Conservation (phyloP, 2,113 vertebrate species). For the Hippopotamus amphibius region DNA sequence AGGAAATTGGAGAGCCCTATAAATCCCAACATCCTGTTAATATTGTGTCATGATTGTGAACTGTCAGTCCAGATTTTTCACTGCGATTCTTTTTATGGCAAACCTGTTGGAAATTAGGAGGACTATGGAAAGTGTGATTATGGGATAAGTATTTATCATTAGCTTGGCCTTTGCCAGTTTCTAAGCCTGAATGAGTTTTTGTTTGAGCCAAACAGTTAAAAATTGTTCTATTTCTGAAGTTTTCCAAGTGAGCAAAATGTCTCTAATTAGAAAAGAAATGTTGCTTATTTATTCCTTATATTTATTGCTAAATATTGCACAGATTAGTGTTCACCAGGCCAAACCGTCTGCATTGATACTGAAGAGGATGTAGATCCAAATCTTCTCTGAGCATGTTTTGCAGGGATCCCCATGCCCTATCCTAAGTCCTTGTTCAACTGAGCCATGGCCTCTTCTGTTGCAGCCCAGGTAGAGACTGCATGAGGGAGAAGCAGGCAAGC, state of each 20-base stretch:
- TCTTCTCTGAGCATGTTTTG: neutral
- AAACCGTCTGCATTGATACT: neutral
- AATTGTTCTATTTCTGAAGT: neutral
- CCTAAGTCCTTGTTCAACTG: neutral
- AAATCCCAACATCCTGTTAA: constrained; percentile 54
- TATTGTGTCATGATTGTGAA: constrained; percentile 35
- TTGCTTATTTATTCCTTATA: neutral
- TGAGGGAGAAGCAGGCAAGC: neutral
- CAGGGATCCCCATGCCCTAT: neutral
- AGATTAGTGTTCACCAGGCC: neutral
- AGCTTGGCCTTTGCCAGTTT: constrained; percentile 60
- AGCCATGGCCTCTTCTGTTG: neutral
- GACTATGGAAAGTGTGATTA: constrained; percentile 77
- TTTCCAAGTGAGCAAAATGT: constrained; percentile 53
- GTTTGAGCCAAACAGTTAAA: constrained; percentile 53
- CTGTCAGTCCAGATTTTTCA: constrained; percentile 42
- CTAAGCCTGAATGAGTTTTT: constrained; percentile 65
- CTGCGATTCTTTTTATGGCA: constrained; percentile 13
- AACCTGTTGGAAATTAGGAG: constrained; percentile 71
- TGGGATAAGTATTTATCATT: constrained; percentile 56
- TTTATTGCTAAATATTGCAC: neutral
- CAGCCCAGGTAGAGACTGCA: neutral
- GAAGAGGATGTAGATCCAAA: neutral
- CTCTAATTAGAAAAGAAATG: constrained; percentile 51
- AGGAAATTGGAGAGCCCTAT: constrained; percentile 31